Percentiles rank a stretch among this genome's conserved stretches.
Evolutionary conservation across 2,888 invertebrate genomes (phyloP).

Genomic region (Sinohyriopsis cumingii): DNA sequence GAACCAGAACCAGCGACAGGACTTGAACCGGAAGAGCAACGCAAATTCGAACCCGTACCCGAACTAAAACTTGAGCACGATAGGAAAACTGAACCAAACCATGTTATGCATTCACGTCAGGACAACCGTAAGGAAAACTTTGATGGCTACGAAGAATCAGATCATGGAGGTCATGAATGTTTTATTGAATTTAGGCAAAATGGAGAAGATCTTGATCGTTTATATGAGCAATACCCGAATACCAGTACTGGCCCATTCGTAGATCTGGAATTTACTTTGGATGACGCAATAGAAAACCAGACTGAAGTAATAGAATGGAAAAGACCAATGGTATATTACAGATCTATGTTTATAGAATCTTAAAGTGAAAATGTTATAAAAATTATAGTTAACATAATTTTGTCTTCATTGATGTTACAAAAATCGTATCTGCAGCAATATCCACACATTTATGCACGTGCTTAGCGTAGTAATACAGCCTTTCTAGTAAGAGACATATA

Average conservation of each 20-base stretch:
- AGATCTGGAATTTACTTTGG: conserved; percentile 50
- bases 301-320: conserved; percentile 49
- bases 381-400: conserved; percentile 6
- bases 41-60: neutral
- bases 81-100: neutral
- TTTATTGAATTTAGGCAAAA: conserved; percentile 31
- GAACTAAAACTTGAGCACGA: neutral
- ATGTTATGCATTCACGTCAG: neutral
- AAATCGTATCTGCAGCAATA: no score
- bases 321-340: conserved; percentile 46
- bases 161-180: conserved; percentile 27
- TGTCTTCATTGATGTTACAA: neutral
- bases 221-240: conserved; percentile 21
- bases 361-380: no score
- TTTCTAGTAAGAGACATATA: neutral
- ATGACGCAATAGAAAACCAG: conserved; percentile 43
- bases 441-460: no score
- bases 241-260: conserved; percentile 32
- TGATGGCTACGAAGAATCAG: conserved; percentile 20
- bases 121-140: neutral
- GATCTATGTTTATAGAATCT: no score
- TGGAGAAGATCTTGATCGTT: conserved; percentile 26
- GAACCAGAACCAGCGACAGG: neutral
- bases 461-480: no score
- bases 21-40: neutral